phyloP scores from a whole-genome alignment of 2,797 vertebrate genomes.

The Psittacula derbiana region DNA sequence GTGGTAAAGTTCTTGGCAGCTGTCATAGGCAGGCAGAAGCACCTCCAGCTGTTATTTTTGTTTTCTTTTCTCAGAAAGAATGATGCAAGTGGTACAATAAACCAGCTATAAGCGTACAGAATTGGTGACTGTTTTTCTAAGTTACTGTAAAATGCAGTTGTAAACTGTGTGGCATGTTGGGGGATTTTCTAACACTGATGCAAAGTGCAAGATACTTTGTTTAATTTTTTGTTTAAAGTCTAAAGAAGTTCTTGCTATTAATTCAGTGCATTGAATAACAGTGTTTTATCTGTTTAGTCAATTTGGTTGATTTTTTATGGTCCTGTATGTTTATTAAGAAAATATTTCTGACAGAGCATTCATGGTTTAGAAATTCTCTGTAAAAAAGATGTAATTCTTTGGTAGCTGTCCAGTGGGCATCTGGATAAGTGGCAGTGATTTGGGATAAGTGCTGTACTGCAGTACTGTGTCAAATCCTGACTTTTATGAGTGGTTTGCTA shows the following conservation, averaged over 20 bases:
- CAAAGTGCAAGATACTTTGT: neutral
- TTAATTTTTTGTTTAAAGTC: neutral
- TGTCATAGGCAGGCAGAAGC: neutral
- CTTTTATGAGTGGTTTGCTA: neutral
- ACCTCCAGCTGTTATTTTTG: neutral
- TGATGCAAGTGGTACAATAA: neutral
- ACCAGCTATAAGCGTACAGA: neutral
- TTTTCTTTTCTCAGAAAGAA: neutral
- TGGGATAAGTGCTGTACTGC: neutral
- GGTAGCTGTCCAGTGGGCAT: neutral
- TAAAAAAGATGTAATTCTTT: neutral
- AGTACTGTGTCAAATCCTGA: neutral
- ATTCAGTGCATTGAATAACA: neutral
- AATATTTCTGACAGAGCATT: neutral
- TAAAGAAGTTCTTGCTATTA: neutral
- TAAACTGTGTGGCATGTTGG: neutral
- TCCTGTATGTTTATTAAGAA: neutral
- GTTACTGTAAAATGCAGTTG: neutral
- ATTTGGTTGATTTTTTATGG: neutral
- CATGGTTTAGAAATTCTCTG: neutral
- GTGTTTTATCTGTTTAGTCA: neutral
- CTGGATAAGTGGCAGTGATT: neutral
- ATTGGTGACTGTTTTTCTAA: neutral
- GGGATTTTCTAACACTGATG: neutral
- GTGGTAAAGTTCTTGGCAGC: neutral